These are phyloP conservation scores for Orius insidiosus DNA, from an alignment of 1,140 invertebrate genomes.

Conservation along the genomic window DNA sequence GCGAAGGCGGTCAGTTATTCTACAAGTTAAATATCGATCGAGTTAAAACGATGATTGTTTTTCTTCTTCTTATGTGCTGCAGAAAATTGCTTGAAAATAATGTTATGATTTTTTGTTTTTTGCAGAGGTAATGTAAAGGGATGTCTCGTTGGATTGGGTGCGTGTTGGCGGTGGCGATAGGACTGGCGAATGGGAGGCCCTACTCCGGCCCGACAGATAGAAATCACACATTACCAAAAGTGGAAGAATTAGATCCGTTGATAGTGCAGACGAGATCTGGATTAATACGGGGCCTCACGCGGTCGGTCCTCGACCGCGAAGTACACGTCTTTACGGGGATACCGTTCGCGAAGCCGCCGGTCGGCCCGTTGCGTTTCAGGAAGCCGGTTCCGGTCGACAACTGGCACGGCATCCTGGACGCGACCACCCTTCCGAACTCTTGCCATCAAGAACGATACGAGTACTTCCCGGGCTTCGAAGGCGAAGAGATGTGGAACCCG, in stretches of 20 bases:
- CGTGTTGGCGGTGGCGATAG: constrained; percentile 9
- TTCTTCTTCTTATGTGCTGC: too few relatives aligned
- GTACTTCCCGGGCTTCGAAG: constrained; percentile 72
- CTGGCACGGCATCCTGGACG: constrained; percentile 70
- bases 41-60: too few relatives aligned
- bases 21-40: too few relatives aligned
- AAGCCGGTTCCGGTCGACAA: constrained; percentile 66
- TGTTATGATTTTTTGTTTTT: neutral
- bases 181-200: constrained; percentile 6
- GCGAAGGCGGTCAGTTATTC: too few relatives aligned
- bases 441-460: constrained; percentile 75
- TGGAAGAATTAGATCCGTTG: constrained; percentile 34
- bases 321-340: constrained; percentile 86
- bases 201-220: constrained; percentile 4
- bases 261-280: constrained; percentile 65
- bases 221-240: neutral
- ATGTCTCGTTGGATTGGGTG: constrained; percentile 10
- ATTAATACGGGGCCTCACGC: constrained; percentile 53
- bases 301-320: constrained; percentile 56
- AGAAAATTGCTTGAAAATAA: too few relatives aligned
- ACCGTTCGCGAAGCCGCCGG: constrained; percentile 84
- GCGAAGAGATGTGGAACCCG: constrained; percentile 92
- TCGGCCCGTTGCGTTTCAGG: constrained; percentile 61
- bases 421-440: constrained; percentile 58
- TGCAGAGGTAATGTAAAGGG: constrained; percentile 16